phyloP scores from a whole-genome alignment of 2,113 vertebrate genomes.

The Fregata magnificens region DNA sequence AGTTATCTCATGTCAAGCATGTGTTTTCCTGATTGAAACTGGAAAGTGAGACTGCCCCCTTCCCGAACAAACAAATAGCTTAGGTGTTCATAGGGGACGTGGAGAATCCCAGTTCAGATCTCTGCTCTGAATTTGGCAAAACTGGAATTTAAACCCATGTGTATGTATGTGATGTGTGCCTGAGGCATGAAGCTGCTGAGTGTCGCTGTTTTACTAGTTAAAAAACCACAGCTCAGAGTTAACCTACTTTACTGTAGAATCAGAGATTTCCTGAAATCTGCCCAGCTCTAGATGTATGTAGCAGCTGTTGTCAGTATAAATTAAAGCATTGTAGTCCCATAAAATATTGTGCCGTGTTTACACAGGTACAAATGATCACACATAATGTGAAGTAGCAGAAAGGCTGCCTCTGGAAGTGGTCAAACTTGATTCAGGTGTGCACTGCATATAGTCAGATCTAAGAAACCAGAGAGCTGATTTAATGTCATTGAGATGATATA shows the following conservation, averaged over 20 bases:
- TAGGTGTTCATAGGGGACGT: not conserved
- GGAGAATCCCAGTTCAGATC: not conserved
- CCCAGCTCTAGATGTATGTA: not conserved
- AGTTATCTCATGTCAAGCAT: not conserved
- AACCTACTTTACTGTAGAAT: slow-evolving; percentile 20
- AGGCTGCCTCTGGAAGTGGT: not conserved
- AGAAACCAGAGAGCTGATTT: not conserved
- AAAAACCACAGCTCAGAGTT: not conserved
- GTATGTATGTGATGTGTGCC: not conserved
- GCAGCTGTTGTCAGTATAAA: not conserved
- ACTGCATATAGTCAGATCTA: not conserved
- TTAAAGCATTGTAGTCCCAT: not conserved
- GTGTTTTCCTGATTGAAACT: not conserved
- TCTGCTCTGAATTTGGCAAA: not conserved
- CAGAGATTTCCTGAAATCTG: not conserved
- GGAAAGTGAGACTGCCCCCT: not conserved
- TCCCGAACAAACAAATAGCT: not conserved
- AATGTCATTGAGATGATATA: not conserved
- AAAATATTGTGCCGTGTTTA: not conserved
- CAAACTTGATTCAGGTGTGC: not conserved
- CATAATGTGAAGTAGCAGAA: not conserved
- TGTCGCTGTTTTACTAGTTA: not conserved
- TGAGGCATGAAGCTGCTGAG: not conserved
- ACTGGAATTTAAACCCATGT: not conserved
- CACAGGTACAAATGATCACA: not conserved